phyloP scores from a whole-genome alignment of 2,797 vertebrate genomes.

The Arctocebus calabarensis region DNA sequence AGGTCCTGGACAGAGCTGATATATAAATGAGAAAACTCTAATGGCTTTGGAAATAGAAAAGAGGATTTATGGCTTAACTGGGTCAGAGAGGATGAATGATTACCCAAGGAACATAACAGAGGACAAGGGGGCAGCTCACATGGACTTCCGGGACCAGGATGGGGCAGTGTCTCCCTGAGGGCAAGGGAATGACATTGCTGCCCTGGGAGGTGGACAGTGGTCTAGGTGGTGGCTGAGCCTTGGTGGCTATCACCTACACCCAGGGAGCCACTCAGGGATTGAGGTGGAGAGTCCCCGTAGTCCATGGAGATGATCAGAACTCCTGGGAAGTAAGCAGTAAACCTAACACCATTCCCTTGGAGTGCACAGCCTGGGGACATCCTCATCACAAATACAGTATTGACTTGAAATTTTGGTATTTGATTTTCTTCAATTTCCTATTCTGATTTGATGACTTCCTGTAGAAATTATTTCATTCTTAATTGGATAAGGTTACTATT shows the following conservation, averaged over 20 bases:
- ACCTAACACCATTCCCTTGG: neutral
- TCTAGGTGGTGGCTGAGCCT: neutral
- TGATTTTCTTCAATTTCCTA: neutral
- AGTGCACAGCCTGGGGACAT: neutral
- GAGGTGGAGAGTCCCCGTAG: no score
- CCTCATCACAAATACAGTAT: neutral
- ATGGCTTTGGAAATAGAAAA: neutral
- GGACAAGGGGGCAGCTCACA: neutral
- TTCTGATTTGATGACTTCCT: neutral
- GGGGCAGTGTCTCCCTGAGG: neutral
- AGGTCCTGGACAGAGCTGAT: neutral
- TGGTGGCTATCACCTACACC: neutral
- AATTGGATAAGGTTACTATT: neutral
- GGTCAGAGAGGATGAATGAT: neutral
- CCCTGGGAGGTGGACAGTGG: accelerated
- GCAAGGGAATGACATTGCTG: no score
- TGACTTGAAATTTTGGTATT: neutral
- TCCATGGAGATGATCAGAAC: neutral
- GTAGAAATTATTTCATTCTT: slow-evolving; percentile 4
- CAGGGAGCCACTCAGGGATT: accelerated
- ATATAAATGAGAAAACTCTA: neutral
- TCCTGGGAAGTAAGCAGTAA: neutral
- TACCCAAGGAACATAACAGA: neutral
- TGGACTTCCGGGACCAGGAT: neutral
- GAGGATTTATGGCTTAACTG: neutral